These are phyloP conservation scores for Muscicapa striata DNA, from an alignment of 2,797 vertebrate genomes.

Conservation along the genomic window DNA sequence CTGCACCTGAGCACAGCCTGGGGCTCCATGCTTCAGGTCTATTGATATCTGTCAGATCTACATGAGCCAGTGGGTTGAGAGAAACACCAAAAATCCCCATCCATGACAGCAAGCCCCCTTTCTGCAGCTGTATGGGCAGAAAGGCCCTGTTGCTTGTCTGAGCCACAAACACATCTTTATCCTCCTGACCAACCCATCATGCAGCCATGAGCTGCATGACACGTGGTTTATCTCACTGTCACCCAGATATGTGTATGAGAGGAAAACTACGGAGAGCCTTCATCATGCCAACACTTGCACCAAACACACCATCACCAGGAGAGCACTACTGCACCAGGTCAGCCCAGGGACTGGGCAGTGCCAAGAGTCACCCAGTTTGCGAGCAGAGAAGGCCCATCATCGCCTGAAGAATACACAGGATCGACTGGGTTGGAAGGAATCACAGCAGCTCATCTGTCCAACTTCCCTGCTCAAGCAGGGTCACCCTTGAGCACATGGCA, in stretches of 20 bases:
- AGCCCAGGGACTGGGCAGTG: not conserved
- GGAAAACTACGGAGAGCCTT: rapidly evolving
- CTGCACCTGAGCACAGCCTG: rapidly evolving
- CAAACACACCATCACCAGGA: not conserved
- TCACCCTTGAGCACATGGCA: not conserved
- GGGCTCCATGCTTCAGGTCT: rapidly evolving
- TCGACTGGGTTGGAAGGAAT: rapidly evolving
- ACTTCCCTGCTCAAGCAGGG: not conserved
- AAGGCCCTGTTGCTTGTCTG: not conserved
- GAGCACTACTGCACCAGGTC: not conserved
- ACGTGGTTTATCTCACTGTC: rapidly evolving
- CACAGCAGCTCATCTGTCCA: not conserved
- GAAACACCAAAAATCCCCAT: not conserved
- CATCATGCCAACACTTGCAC: not conserved
- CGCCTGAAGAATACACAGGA: not conserved
- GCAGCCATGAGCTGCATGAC: not conserved
- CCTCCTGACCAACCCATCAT: rapidly evolving
- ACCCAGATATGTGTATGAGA: not conserved
- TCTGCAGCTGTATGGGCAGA: not conserved
- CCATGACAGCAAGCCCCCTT: not conserved
- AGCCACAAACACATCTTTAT: not conserved
- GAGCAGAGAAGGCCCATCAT: rapidly evolving
- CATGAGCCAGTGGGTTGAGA: rapidly evolving
- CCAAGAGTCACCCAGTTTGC: rapidly evolving
- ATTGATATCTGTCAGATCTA: not conserved